phyloP scores from a whole-genome alignment of 2,113 vertebrate species.

The Bungarus multicinctus region DNA sequence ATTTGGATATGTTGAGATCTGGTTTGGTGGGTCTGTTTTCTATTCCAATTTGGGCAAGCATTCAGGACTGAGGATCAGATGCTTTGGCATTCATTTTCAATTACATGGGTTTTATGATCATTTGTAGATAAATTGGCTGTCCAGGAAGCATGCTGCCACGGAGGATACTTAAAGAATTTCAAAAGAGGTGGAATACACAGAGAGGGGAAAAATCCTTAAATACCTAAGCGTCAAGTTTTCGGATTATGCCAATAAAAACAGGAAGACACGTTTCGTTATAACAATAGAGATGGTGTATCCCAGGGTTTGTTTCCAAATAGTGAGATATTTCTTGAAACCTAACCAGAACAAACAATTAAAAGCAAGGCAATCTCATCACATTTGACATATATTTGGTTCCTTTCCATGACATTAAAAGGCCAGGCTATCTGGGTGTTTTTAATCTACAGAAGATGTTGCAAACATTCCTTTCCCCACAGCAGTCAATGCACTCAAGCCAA shows the following conservation, averaged over 20 bases:
- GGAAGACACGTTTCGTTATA: neutral
- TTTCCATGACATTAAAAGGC: constrained; percentile 2
- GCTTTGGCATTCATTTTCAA: constrained; percentile 58
- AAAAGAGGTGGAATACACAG: neutral
- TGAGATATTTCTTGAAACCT: constrained; percentile 19
- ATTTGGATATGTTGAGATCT: constrained; percentile 64
- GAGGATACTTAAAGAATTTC: constrained; percentile 24
- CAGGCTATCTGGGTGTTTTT: neutral
- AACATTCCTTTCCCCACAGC: neutral
- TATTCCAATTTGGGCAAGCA: constrained; percentile 6
- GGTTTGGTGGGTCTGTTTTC: constrained; percentile 19
- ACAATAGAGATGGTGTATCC: neutral
- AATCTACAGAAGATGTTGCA: neutral
- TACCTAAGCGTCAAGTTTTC: neutral
- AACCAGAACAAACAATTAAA: constrained; percentile 31
- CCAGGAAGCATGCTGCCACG: constrained; percentile 45
- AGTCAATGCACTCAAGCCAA: neutral
- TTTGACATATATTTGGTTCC: constrained; percentile 33
- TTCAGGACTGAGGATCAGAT: constrained; percentile 51
- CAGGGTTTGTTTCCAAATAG: constrained; percentile 16
- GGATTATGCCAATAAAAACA: constrained; percentile 4
- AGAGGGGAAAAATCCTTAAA: neutral
- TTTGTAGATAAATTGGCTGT: constrained; percentile 26
- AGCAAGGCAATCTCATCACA: neutral
- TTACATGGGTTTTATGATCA: constrained; percentile 45